Percentiles rank a stretch among this genome's conserved stretches.
Evolutionary conservation across 2,113 vertebrate genomes (phyloP).

Genomic region (Rhineura floridana): DNA sequence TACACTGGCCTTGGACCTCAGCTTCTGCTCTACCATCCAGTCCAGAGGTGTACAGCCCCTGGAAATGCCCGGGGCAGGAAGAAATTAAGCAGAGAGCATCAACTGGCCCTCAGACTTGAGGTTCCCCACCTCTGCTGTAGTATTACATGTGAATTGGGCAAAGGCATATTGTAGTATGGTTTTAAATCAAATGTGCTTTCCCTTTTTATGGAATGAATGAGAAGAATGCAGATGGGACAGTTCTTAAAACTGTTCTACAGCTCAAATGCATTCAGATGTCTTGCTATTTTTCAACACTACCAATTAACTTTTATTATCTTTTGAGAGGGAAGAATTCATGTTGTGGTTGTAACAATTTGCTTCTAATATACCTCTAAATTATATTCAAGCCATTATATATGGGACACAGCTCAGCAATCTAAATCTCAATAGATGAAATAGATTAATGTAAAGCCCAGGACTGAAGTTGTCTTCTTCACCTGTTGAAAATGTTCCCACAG

Average conservation of each 20-base stretch:
- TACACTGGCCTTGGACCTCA: too few relatives aligned
- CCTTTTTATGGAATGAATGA: neutral
- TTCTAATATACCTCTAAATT: constrained; percentile 23
- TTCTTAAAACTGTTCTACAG: neutral
- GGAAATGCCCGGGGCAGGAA: neutral
- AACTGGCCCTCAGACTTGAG: neutral
- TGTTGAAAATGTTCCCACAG: constrained; percentile 19
- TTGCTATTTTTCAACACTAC: neutral
- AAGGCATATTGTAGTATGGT: neutral
- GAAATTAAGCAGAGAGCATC: neutral
- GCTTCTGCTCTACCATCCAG: too few relatives aligned
- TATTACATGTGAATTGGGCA: neutral
- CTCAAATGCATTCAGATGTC: neutral
- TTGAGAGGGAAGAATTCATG: constrained; percentile 8
- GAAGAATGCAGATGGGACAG: neutral
- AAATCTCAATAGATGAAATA: constrained; percentile 1
- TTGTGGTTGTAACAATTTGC: neutral
- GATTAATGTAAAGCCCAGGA: constrained; percentile 9
- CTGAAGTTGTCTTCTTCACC: constrained; percentile 14
- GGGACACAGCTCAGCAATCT: neutral
- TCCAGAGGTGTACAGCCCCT: neutral
- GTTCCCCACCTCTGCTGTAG: neutral
- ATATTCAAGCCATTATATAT: constrained; percentile 2
- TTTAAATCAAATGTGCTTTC: neutral
- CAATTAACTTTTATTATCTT: constrained; percentile 4